Percentiles rank a stretch among this genome's conserved stretches.
These are phyloP conservation scores for Bombus waltoni DNA, from an alignment of 1,140 invertebrate species.

Conservation along the genomic window DNA sequence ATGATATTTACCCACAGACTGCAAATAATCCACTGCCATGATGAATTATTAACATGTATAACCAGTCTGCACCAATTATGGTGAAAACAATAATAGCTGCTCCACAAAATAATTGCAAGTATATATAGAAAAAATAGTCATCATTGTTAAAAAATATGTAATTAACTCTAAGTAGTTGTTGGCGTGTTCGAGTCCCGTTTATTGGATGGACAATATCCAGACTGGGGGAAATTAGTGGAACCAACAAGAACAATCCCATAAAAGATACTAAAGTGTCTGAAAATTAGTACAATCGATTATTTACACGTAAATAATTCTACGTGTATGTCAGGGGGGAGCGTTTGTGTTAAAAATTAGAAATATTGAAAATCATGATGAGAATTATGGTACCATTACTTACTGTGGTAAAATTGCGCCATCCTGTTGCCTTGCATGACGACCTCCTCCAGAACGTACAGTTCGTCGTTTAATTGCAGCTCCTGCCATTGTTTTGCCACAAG, in stretches of 20 bases:
- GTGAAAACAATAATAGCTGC: not conserved
- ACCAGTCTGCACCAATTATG: not conserved
- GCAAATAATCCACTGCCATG: not conserved
- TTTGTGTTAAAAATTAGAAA: not conserved
- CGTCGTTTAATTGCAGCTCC: not conserved
- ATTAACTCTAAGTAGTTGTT: not conserved
- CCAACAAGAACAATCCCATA: not conserved
- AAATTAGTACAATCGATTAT: rapidly evolving
- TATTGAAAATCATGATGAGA: too few species aligned
- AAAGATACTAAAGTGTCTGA: not conserved
- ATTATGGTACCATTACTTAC: not conserved
- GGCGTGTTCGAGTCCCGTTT: not conserved
- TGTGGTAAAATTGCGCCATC: not conserved
- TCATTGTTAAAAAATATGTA: not conserved
- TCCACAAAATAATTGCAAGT: not conserved
- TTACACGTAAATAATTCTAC: not conserved
- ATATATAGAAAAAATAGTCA: not conserved
- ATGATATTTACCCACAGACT: not conserved
- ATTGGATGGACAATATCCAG: not conserved
- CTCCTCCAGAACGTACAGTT: not conserved
- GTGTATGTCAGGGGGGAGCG: rapidly evolving
- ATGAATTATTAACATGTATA: not conserved
- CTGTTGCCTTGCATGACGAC: not conserved
- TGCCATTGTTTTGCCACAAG: not conserved
- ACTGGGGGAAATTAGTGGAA: not conserved